Evolutionary conservation across 2,888 invertebrate species (phyloP).

Genomic region (Eristalis arbustorum): DNA sequence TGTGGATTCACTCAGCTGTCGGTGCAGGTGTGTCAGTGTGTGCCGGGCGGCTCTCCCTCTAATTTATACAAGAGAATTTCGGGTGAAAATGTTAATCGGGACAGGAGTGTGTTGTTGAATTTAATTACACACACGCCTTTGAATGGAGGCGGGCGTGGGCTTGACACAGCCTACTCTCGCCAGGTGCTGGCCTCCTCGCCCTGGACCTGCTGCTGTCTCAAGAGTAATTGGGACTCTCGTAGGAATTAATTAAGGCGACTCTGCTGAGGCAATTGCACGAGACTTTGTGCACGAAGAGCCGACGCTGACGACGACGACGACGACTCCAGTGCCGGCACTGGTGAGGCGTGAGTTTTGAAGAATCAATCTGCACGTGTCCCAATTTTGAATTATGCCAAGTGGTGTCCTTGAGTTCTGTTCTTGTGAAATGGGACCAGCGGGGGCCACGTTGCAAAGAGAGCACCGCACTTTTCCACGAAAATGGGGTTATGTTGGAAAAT

Average conservation of each 20-base stretch:
- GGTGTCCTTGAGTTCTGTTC: neutral
- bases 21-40: neutral
- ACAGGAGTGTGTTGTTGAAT: slow-evolving; percentile 44
- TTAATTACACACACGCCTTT: slow-evolving; percentile 43
- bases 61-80: slow-evolving; percentile 37
- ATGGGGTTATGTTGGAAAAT: too few species aligned
- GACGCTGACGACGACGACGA: too few species aligned
- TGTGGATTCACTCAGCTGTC: slow-evolving; percentile 41
- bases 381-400: neutral
- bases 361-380: slow-evolving; percentile 1
- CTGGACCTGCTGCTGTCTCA: neutral
- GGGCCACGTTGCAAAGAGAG: neutral
- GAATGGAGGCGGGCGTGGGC: slow-evolving; percentile 12
- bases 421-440: neutral
- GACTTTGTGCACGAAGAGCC: neutral
- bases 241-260: slow-evolving; percentile 48
- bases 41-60: neutral
- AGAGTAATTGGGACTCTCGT: slow-evolving; percentile 35
- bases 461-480: too few species aligned
- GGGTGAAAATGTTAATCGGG: slow-evolving; percentile 39
- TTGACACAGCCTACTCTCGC: neutral
- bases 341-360: neutral
- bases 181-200: neutral
- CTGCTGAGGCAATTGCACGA: neutral
- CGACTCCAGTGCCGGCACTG: neutral